These are phyloP conservation scores for Grus americana DNA, from an alignment of 2,113 vertebrate genomes.

Conservation along the genomic window DNA sequence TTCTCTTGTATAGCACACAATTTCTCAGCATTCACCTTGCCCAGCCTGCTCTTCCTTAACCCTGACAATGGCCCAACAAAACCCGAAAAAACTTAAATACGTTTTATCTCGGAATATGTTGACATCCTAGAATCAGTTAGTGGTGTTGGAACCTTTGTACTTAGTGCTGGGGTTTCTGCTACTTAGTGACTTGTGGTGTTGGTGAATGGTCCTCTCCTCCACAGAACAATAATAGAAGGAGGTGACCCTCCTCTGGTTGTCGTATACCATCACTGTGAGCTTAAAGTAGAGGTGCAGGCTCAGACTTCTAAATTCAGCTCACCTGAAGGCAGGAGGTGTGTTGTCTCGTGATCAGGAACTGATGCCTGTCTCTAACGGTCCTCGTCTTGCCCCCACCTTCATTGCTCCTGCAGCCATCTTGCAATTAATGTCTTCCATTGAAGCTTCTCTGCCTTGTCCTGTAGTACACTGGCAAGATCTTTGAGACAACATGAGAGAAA, in stretches of 20 bases:
- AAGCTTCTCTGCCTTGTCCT: background rate
- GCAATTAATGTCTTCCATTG: background rate
- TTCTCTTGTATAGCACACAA: background rate
- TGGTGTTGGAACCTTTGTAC: background rate
- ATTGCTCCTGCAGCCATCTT: background rate
- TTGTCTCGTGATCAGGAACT: background rate
- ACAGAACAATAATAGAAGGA: background rate
- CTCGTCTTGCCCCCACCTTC: background rate
- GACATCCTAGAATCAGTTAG: background rate
- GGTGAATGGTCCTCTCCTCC: background rate
- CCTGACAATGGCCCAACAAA: background rate
- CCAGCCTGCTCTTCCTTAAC: accelerated
- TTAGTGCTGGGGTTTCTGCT: background rate
- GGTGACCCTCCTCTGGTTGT: background rate
- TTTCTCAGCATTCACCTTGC: background rate
- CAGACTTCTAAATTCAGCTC: background rate
- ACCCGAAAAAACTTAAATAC: background rate
- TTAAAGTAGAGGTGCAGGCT: background rate
- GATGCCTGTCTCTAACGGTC: accelerated
- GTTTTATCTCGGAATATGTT: background rate
- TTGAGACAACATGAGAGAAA: background rate
- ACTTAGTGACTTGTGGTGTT: background rate
- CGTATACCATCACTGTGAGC: background rate
- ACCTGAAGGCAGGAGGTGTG: background rate
- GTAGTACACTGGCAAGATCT: background rate